A percentile compares a stretch with the other conserved stretches of the same genome.
phyloP scores from a whole-genome alignment of 2,113 vertebrate genomes.

The Anguilla rostrata region DNA sequence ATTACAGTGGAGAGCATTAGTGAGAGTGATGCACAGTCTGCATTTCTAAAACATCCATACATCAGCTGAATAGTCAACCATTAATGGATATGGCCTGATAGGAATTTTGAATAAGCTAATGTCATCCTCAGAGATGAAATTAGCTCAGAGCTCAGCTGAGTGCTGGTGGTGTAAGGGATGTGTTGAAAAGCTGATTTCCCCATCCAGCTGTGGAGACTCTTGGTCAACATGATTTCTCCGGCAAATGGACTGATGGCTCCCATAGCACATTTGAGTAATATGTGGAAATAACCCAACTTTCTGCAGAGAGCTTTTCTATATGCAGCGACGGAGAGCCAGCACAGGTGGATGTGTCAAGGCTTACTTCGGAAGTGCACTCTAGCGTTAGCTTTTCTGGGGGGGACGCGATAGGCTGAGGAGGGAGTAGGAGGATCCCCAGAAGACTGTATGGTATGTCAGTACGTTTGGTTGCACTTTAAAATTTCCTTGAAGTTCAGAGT shows the following conservation, averaged over 20 bases:
- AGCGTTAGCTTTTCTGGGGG: not conserved
- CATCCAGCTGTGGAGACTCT: not conserved
- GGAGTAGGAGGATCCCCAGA: not conserved
- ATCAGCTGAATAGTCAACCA: not conserved
- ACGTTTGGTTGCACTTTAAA: constrained; percentile 1
- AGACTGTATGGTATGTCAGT: not conserved
- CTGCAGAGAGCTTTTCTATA: not conserved
- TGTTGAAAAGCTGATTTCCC: not conserved
- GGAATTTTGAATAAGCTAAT: not conserved
- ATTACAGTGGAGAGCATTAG: not conserved
- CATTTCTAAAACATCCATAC: not conserved
- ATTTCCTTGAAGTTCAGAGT: not conserved
- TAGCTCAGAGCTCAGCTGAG: not conserved
- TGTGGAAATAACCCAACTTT: not conserved
- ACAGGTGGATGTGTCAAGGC: not conserved
- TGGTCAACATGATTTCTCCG: not conserved
- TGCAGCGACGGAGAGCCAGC: not conserved
- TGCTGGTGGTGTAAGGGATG: not conserved
- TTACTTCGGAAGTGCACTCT: not conserved
- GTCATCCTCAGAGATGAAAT: not conserved
- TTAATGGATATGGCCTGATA: not conserved
- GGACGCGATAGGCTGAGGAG: too few relatives aligned
- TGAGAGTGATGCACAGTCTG: not conserved
- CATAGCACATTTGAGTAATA: not conserved
- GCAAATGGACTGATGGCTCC: not conserved